phyloP scores from a whole-genome alignment of 1,140 invertebrate genomes.

The Meloidogyne chitwoodi region DNA sequence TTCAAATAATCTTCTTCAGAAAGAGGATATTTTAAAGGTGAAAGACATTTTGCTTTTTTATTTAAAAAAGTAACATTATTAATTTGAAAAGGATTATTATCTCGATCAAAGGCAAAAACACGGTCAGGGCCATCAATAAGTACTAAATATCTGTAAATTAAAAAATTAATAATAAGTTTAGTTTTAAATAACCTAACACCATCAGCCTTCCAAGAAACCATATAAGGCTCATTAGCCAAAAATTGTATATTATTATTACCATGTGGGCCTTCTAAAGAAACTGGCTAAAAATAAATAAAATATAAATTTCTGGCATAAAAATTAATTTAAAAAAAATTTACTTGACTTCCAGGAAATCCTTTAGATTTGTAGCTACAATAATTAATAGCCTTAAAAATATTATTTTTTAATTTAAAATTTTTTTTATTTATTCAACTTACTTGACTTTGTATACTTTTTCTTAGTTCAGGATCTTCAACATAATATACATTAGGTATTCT shows the following conservation, averaged over 20 bases:
- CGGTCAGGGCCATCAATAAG: constrained; percentile 77
- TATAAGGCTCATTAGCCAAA: constrained; percentile 77
- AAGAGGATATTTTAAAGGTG: constrained; percentile 9
- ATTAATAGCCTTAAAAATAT: background rate
- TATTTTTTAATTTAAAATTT: background rate
- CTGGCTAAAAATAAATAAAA: constrained; percentile 70
- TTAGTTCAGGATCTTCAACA: constrained; percentile 47
- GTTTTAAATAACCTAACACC: constrained; percentile 73
- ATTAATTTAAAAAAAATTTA: background rate
- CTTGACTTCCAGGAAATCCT: constrained; percentile 12
- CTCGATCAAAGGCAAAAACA: constrained; percentile 89
- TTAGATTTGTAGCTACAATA: background rate
- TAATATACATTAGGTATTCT: constrained; percentile 57
- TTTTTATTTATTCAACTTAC: constrained; percentile 8
- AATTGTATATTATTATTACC: constrained; percentile 75
- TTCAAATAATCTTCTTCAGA: constrained; percentile 1
- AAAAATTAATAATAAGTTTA: constrained; percentile 5
- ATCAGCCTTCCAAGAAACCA: constrained; percentile 98
- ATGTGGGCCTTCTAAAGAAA: constrained; percentile 74
- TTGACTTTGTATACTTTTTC: constrained; percentile 24
- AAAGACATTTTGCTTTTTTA: constrained; percentile 66
- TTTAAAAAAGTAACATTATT: constrained; percentile 74
- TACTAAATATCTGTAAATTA: constrained; percentile 81
- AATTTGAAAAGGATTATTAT: constrained; percentile 87
- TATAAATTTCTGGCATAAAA: too few species aligned